Evolutionary conservation across 2,797 vertebrate species (phyloP).

Genomic region (Takifugu ocellatus): DNA sequence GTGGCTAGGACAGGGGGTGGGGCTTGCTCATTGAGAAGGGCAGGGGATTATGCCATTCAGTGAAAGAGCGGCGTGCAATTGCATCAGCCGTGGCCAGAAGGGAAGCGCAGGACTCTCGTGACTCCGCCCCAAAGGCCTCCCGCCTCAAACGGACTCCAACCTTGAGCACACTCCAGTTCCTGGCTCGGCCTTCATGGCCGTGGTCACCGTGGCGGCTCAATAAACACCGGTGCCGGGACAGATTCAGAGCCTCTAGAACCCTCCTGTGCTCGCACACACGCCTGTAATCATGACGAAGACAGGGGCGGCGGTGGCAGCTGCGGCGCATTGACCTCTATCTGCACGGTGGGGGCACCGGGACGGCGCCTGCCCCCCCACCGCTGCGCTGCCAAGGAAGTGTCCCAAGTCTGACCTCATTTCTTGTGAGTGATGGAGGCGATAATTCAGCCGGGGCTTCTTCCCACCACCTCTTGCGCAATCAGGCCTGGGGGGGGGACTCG

Average conservation of each 20-base stretch:
- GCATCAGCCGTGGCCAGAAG: constrained; percentile 67
- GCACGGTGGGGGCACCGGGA: constrained; percentile 17
- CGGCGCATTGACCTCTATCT: constrained; percentile 6
- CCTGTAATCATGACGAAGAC: too few relatives aligned
- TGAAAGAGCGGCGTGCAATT: constrained; percentile 63
- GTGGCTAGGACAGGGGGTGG: constrained; percentile 18
- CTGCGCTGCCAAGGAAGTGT: constrained; percentile 24
- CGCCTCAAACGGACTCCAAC: too few relatives aligned
- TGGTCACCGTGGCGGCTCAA: too few relatives aligned
- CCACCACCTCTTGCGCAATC: constrained; percentile 40
- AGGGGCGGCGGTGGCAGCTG: too few relatives aligned
- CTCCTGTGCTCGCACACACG: too few relatives aligned
- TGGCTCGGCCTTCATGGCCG: too few relatives aligned
- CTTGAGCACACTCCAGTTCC: too few relatives aligned
- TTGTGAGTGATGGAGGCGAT: constrained; percentile 13
- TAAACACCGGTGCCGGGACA: too few relatives aligned
- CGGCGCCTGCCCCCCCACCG: neutral
- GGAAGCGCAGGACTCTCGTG: constrained; percentile 8
- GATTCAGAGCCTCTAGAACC: too few relatives aligned
- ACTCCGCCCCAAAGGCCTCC: neutral
- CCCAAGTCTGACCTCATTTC: constrained; percentile 3
- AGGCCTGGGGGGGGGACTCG: constrained; percentile 24
- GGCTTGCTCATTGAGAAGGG: constrained; percentile 37
- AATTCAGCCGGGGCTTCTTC: constrained; percentile 20
- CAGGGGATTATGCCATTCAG: constrained; percentile 51